Percentiles rank a stretch among this genome's conserved stretches.
phyloP scores from a whole-genome alignment of 2,888 invertebrate genomes.

The Thumatha senex region DNA sequence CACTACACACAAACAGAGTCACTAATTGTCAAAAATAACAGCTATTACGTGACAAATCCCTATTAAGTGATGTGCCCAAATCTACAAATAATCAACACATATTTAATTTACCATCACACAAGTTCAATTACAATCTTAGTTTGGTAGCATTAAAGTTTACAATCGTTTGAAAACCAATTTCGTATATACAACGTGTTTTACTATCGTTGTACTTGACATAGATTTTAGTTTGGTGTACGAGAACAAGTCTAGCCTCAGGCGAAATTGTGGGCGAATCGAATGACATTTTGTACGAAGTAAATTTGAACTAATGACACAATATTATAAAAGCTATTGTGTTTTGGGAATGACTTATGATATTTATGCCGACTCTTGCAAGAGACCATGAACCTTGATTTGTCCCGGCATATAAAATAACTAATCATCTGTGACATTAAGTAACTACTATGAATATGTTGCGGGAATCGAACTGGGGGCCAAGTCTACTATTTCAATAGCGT shows the following conservation, averaged over 20 bases:
- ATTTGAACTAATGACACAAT: slow-evolving; percentile 33
- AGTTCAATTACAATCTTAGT: slow-evolving; percentile 1
- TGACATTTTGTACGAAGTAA: slow-evolving; percentile 44
- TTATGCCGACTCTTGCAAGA: no score
- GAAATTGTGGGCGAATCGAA: slow-evolving; percentile 47
- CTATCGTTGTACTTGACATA: slow-evolving; percentile 57
- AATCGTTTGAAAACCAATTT: slow-evolving; percentile 7
- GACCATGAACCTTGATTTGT: no score
- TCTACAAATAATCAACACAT: slow-evolving; percentile 32
- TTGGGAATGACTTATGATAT: neutral
- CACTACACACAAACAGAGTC: no score
- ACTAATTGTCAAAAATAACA: slow-evolving; percentile 6
- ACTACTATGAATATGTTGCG: no score
- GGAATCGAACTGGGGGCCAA: no score
- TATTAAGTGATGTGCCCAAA: slow-evolving; percentile 43
- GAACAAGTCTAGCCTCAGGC: slow-evolving; percentile 43
- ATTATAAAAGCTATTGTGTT: slow-evolving; percentile 3
- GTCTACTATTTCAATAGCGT: no score
- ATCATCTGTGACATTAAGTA: no score
- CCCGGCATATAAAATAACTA: no score
- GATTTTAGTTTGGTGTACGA: slow-evolving; percentile 48
- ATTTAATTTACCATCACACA: slow-evolving; percentile 7
- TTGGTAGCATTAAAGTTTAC: slow-evolving; percentile 9
- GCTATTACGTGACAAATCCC: slow-evolving; percentile 50
- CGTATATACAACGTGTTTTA: slow-evolving; percentile 5